Percentiles rank a stretch among this genome's conserved stretches.
These are phyloP conservation scores for Trochalopteron elliotii DNA, from an alignment of 2,113 vertebrate species.

Conservation along the genomic window DNA sequence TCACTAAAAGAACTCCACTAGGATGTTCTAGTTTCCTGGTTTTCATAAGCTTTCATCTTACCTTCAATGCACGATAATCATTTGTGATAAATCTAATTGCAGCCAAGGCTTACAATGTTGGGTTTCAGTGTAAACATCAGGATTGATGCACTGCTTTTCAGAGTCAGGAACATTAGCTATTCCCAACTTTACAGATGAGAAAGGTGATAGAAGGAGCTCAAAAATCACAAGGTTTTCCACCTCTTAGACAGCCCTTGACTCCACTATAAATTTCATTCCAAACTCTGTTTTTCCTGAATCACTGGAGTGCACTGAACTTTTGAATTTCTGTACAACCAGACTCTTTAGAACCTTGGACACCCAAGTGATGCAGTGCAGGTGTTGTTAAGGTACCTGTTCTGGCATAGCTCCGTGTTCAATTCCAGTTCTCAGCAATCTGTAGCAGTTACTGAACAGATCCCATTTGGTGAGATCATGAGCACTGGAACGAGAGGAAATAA, in stretches of 20 bases:
- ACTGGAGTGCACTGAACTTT: neutral
- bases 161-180: neutral
- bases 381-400: slow-evolving; percentile 82
- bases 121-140: neutral
- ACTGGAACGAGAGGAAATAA: slow-evolving; percentile 71
- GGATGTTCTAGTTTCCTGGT: neutral
- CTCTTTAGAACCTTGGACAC: neutral
- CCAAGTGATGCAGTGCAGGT: neutral
- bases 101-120: neutral
- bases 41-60: neutral
- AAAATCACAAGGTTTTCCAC: neutral
- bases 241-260: neutral
- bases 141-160: neutral
- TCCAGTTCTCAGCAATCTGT: slow-evolving; percentile 94
- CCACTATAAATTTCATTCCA: neutral
- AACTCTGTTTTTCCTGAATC: neutral
- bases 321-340: neutral
- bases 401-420: slow-evolving; percentile 99
- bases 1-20: neutral
- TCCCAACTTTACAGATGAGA: neutral
- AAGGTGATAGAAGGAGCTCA: neutral
- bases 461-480: slow-evolving; percentile 97
- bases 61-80: neutral
- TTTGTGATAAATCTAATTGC: neutral
- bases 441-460: slow-evolving; percentile 98